Conservation (phyloP, 2,797 vertebrate genomes). For the Coluber constrictor region DNA sequence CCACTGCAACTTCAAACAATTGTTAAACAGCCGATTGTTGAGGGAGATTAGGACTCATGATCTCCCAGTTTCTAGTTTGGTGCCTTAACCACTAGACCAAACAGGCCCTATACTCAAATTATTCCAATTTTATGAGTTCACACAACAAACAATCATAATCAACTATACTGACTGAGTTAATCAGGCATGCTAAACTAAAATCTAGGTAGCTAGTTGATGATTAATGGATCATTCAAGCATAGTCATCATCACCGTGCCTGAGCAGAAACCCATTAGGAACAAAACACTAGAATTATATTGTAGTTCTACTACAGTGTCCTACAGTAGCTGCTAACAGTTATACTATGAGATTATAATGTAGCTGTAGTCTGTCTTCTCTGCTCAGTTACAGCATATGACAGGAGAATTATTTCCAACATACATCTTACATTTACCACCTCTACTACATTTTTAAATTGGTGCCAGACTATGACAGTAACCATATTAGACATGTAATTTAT, state of each 20-base stretch:
- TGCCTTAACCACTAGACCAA: not conserved
- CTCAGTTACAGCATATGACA: not conserved
- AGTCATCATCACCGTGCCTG: not conserved
- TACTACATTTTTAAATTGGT: constrained; percentile 20
- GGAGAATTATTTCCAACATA: constrained; percentile 13
- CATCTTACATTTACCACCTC: constrained; percentile 6
- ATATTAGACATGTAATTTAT: constrained; percentile 10
- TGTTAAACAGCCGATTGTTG: not conserved
- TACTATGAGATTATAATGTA: constrained; percentile 2
- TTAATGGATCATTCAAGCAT: not conserved
- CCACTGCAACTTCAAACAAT: not conserved
- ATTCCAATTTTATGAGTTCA: not conserved
- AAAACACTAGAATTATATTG: not conserved
- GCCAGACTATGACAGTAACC: constrained; percentile 11
- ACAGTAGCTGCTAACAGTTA: not conserved
- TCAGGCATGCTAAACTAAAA: not conserved
- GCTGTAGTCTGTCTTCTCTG: not conserved
- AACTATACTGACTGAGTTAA: not conserved
- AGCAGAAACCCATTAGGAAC: not conserved
- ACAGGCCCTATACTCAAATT: not conserved
- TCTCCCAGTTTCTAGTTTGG: not conserved
- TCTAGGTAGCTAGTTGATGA: not conserved
- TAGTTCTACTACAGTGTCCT: not conserved
- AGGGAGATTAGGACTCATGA: not conserved
- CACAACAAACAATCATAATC: not conserved